Base-by-base conservation (phyloP, 2,888 invertebrate genomes). In the Venustoraphidia nigricollis region DNA sequence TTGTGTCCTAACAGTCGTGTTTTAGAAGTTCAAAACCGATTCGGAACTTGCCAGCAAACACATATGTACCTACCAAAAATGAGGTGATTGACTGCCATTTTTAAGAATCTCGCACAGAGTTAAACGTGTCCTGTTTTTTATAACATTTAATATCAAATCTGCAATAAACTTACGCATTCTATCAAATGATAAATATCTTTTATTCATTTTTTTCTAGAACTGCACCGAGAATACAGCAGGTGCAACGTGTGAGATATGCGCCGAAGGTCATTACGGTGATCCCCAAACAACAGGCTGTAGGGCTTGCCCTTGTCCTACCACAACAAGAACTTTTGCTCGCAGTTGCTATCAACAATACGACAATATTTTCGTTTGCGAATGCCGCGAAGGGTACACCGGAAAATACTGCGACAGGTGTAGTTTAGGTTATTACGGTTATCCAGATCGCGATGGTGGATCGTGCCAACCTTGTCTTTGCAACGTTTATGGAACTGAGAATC, bases 291-390 rank as follows among this genome's bases (percentile, higher is more conserved):
- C 64, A 0, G 73, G 72, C 0, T 97, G 97, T 66, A 75, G 76
- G 57, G 75, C 89, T 0, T 97, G 97, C 65, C 88, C 90, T 0
- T 97, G 97, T 62, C 96, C 96, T 0, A 75, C 83, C 8, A 71
- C 77, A 0, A 76, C 77, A 10, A 79, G 83, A 54, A 91, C 91
- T 66, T 89, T 85, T 62, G 93, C 94, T 0, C 75, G 77, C 48
- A 80, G 84, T 8, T 95, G 95, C 58, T 72, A 73, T 2, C 64
- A 71, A 1, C 53, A 60, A 2, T 62, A 64, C 14, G 69, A 72
- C 0, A 74, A 75, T 1, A 71, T 76, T 45, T 73, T 83, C 9
- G 73, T 79, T 46, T 95, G 94, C 60, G 73, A 81, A 27, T 97
- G 96, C 62, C 81, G 82, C 64, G 35, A 38, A 34, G 81, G 81